A percentile compares a stretch with the other conserved stretches of the same genome.
Conservation (phyloP, 2,113 vertebrate species). For the Melanerpes aurifrons region DNA sequence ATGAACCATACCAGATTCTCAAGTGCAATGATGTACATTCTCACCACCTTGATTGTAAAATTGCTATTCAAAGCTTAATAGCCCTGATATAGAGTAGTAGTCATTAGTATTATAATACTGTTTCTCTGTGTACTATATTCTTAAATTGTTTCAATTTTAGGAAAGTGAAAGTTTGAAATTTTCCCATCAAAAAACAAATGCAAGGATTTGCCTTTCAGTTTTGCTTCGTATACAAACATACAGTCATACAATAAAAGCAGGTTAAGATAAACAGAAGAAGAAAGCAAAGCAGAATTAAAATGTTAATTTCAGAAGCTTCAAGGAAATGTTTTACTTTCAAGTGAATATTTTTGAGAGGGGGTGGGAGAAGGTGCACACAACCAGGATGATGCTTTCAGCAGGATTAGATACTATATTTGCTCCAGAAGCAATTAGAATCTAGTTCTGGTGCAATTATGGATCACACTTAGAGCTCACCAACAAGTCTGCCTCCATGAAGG, state of each 20-base stretch:
- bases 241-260: neutral
- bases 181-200: neutral
- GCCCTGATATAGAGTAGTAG: neutral
- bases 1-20: neutral
- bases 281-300: neutral
- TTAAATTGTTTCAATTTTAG: neutral
- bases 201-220: neutral
- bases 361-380: neutral
- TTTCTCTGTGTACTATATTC: neutral
- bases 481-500: neutral
- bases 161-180: neutral
- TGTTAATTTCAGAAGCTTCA: neutral
- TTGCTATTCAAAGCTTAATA: neutral
- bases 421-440: neutral
- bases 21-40: neutral
- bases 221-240: neutral
- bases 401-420: neutral
- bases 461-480: neutral
- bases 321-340: neutral
- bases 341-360: neutral
- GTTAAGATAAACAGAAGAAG: neutral
- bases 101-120: neutral
- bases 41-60: neutral
- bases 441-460: neutral
- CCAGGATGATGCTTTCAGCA: fast-evolving